Percentiles rank a stretch among this genome's conserved stretches.
Conservation (phyloP, 2,113 vertebrate genomes). For the Nycticorax nycticorax region DNA sequence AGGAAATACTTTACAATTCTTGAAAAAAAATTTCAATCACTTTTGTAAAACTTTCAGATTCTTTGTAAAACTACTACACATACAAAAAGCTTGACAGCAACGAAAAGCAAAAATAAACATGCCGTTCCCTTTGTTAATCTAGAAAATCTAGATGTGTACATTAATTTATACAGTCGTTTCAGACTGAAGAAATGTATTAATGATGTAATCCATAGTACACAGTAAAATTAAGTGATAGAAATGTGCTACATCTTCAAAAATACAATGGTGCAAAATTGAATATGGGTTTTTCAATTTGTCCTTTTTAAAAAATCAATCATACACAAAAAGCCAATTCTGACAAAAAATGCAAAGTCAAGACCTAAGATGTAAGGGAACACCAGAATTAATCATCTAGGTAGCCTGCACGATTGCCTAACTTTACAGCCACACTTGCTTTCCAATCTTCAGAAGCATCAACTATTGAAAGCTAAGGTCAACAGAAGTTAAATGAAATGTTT, state of each 20-base stretch:
- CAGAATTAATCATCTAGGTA: neutral
- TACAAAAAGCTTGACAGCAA: neutral
- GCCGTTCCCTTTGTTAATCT: neutral
- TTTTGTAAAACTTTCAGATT: neutral
- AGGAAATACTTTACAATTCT: neutral
- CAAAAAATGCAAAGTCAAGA: neutral
- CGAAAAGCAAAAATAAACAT: neutral
- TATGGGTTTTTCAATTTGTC: neutral
- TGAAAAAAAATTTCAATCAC: neutral
- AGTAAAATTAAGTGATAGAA: neutral
- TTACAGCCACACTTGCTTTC: neutral
- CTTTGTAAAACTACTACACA: neutral
- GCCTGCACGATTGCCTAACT: neutral
- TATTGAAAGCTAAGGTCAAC: neutral
- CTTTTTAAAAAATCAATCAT: neutral
- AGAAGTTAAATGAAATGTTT: neutral
- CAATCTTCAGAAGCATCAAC: neutral
- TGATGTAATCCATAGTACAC: neutral
- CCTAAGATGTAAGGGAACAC: neutral
- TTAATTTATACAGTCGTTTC: neutral
- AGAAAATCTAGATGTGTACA: neutral
- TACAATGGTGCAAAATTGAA: neutral
- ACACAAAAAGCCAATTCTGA: neutral
- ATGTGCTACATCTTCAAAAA: neutral
- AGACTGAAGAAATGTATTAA: neutral